Percentiles rank a stretch among this genome's conserved stretches.
phyloP scores from a whole-genome alignment of 2,797 vertebrate genomes.

The Tarsius wallacei region DNA sequence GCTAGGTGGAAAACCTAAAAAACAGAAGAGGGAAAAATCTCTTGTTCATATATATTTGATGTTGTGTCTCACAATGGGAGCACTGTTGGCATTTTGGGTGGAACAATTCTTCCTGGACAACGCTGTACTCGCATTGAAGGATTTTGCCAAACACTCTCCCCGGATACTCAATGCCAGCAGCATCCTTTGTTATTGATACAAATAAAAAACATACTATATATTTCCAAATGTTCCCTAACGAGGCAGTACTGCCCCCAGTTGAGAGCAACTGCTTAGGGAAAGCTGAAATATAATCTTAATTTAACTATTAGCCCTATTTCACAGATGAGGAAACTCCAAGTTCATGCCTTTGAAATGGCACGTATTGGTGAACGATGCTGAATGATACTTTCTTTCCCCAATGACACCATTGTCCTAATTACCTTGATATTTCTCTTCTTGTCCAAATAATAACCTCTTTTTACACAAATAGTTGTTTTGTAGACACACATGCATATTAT shows the following conservation, averaged over 20 bases:
- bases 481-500: not conserved
- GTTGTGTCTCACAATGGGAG: not conserved
- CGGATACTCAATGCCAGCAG: not conserved
- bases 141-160: not conserved
- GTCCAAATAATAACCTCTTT: not conserved
- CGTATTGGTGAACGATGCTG: not conserved
- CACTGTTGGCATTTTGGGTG: not conserved
- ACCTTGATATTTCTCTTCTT: not conserved
- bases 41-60: not conserved
- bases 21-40: not conserved
- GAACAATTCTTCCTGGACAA: not conserved
- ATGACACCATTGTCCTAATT: not conserved
- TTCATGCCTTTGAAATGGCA: not conserved
- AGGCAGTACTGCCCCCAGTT: rapidly evolving
- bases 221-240: not conserved
- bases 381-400: not conserved
- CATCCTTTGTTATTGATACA: not conserved
- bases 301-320: not conserved
- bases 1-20: not conserved
- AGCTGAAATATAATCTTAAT: not conserved
- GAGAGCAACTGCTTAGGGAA: not conserved
- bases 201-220: not conserved
- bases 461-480: not conserved
- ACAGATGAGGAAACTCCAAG: not conserved
- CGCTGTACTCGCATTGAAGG: not conserved